A percentile compares a stretch with the other conserved stretches of the same genome.
Conservation (phyloP, 2,113 vertebrate species). For the Myiagra hebetior region DNA sequence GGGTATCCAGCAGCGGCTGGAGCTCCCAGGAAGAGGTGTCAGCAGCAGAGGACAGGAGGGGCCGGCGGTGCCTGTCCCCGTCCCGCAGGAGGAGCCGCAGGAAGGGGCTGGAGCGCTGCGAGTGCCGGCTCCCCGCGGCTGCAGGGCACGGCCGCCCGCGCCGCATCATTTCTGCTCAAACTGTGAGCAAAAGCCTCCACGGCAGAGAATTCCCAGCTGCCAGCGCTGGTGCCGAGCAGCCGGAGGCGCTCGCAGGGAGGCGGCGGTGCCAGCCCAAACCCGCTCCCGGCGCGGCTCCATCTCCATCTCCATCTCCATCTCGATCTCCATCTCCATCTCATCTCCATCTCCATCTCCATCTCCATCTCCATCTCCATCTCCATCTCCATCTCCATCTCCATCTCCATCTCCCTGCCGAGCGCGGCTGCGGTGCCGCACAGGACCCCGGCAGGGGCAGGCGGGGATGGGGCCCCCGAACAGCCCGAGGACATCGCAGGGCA, state of each 20-base stretch:
- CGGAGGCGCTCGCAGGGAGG: not conserved
- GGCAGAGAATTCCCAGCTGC: not conserved
- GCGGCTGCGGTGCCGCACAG: rapidly evolving
- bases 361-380: not conserved
- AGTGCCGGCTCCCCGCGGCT: rapidly evolving
- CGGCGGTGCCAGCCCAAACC: not conserved
- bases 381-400: not conserved
- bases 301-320: not conserved
- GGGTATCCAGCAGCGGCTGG: rapidly evolving
- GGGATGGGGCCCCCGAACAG: not conserved
- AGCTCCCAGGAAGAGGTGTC: not conserved
- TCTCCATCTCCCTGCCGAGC: not conserved
- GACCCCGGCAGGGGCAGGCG: rapidly evolving
- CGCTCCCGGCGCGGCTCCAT: rapidly evolving
- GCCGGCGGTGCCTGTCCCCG: rapidly evolving
- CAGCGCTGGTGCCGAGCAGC: not conserved
- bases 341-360: not conserved
- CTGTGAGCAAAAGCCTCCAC: not conserved
- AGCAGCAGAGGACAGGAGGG: rapidly evolving
- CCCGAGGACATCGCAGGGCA: not conserved
- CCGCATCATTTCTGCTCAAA: not conserved
- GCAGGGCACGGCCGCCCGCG: not conserved
- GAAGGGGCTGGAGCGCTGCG: not conserved
- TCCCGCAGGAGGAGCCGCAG: rapidly evolving
- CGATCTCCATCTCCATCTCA: not conserved